Base-by-base conservation (phyloP, 2,888 invertebrate species). In the Macrophya annulata region DNA sequence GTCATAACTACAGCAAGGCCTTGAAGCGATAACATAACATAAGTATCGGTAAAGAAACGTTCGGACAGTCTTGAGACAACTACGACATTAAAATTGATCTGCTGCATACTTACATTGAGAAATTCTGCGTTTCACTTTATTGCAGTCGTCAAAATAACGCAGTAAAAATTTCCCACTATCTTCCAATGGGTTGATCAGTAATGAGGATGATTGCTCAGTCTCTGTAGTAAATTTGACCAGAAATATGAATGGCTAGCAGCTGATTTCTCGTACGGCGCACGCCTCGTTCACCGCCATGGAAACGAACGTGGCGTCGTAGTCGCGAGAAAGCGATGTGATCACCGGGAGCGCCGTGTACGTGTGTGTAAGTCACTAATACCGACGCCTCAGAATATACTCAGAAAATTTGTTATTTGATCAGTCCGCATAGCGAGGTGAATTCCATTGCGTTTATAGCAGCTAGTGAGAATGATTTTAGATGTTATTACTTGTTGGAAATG, bases 211-310 rank as follows among this genome's bases (percentile, higher is more conserved):
- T 48, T 10, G 12, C 76, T 40, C 45, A 76, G 76, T 40, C 37
- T 40, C 48, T 48, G 5, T 48, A 43, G 45, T 40, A n/a, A 5
- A n/a, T 45, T 55, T 6, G 37, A 9, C 10, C 17, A 77, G 2
- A 15, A 48, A 31, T 77, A 77, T 76, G 76, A 51, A 31, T 31
- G 25, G 37, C 6, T 2, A 51, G 31, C 51, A 77, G 25, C 37
- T 77, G 51, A 55, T 77, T 43, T 15, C 48, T 76, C 25, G n/a
- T 76, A 76, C 25, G 6, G 25, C 51, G 37, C 51, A 55, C 48
- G 51, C 37, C 77, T 77, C 31, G 15, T 21, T 77, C 77, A 10
- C 51, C 77, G 77, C 77, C 77, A 77, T 77, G 77, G 77, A 48
- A 77, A 55, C 37, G 6, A 55, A 77, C 51, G 43, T 45, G 21